phyloP scores from a whole-genome alignment of 2,888 invertebrate species.

The Drosophila sordidula region DNA sequence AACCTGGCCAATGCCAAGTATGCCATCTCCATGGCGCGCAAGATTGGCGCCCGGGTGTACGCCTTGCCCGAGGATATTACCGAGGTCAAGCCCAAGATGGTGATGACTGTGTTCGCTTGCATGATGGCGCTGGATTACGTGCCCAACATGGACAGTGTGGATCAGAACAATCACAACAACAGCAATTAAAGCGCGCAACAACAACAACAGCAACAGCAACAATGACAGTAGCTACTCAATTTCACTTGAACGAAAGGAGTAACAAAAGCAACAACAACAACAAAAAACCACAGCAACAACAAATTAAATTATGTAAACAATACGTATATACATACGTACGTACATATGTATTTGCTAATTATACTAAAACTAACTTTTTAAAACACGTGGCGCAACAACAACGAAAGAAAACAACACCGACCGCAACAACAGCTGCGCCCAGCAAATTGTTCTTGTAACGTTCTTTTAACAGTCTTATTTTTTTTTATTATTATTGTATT shows the following conservation, averaged over 20 bases:
- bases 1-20: conserved; percentile 99
- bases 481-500: conserved; percentile 57
- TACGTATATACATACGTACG: conserved; percentile 18
- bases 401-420: conserved; percentile 3
- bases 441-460: conserved; percentile 49
- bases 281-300: conserved; percentile 15
- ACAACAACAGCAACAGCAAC: conserved; percentile 31
- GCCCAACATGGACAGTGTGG: conserved; percentile 91
- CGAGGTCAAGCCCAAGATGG: conserved; percentile 99
- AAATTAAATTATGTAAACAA: conserved; percentile 43
- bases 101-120: conserved; percentile 99
- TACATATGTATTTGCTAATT: conserved; percentile 51
- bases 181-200: conserved; percentile 37
- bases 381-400: conserved; percentile 34
- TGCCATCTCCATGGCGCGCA: conserved; percentile 98
- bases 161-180: conserved; percentile 82
- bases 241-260: conserved; percentile 30
- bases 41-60: conserved; percentile 98
- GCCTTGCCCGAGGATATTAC: conserved; percentile 99
- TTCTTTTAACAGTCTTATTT: conserved; percentile 39
- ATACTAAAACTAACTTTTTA: conserved; percentile 32
- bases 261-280: conserved; percentile 24
- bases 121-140: conserved; percentile 99
- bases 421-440: conserved; percentile 20
- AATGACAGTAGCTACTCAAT: conserved; percentile 45